phyloP scores from a whole-genome alignment of 1,140 invertebrate genomes.

The Leptinotarsa defecta region DNA sequence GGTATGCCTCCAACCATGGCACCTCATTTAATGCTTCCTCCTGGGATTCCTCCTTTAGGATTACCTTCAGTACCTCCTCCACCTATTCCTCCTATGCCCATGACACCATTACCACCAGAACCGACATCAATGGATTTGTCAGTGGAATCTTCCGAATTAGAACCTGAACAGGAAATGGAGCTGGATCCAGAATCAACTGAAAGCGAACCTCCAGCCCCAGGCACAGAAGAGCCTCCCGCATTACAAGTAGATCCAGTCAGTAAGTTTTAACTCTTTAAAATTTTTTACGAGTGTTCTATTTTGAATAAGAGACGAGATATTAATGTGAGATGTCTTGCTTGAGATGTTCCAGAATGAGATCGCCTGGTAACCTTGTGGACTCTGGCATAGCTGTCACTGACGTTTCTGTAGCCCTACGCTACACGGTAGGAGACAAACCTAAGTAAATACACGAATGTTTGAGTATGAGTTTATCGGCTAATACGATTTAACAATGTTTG shows the following conservation, averaged over 20 bases:
- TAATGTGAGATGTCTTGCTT: constrained; percentile 56
- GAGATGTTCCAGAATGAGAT: constrained; percentile 57
- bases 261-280: constrained; percentile 42
- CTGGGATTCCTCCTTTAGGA: background rate
- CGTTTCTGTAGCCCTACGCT: constrained; percentile 52
- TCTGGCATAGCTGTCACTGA: constrained; percentile 44
- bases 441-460: constrained; percentile 37
- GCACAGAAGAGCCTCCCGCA: constrained; percentile 49
- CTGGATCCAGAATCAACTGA: constrained; percentile 21
- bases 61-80: constrained; percentile 14
- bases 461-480: constrained; percentile 38
- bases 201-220: constrained; percentile 50
- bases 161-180: constrained; percentile 15
- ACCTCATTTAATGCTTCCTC: constrained; percentile 12
- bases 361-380: constrained; percentile 50
- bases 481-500: background rate
- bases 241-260: constrained; percentile 43
- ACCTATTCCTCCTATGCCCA: constrained; percentile 12
- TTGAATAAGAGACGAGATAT: constrained; percentile 44
- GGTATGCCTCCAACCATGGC: constrained; percentile 12
- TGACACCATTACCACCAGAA: constrained; percentile 3
- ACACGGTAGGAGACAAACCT: constrained; percentile 53
- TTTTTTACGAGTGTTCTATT: constrained; percentile 38
- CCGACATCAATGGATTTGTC: background rate
- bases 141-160: background rate